A percentile compares a stretch with the other conserved stretches of the same genome.
phyloP scores from a whole-genome alignment of 2,113 vertebrate genomes.

The Gymnobelideus leadbeateri region DNA sequence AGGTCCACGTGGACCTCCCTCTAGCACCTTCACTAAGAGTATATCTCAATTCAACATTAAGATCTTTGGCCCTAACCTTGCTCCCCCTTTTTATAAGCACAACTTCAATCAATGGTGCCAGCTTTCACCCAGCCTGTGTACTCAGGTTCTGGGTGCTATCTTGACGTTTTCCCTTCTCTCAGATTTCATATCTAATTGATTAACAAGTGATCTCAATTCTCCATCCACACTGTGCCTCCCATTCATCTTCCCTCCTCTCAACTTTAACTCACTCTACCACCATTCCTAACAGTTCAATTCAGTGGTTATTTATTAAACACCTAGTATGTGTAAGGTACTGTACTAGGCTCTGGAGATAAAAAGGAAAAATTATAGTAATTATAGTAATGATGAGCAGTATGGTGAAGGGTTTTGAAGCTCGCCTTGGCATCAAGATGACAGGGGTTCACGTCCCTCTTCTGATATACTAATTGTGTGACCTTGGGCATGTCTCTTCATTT shows the following conservation, averaged over 20 bases:
- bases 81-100: background rate
- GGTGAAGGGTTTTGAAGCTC: background rate
- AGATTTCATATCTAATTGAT: background rate
- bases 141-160: background rate
- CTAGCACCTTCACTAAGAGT: background rate
- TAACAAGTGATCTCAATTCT: background rate
- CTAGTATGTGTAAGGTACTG: background rate
- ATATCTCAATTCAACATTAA: background rate
- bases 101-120: background rate
- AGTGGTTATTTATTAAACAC: background rate
- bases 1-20: background rate
- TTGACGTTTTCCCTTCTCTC: background rate
- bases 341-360: background rate
- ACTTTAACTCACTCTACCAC: background rate
- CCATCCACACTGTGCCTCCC: background rate
- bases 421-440: background rate
- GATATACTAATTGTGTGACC: background rate
- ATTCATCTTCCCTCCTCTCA: background rate
- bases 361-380: background rate
- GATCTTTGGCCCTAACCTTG: background rate
- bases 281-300: background rate
- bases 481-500: background rate
- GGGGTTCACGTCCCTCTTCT: background rate
- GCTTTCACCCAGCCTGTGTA: background rate
- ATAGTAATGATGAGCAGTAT: background rate